These are phyloP conservation scores for Anthoscopus minutus DNA, from an alignment of 2,113 vertebrate genomes.

Conservation along the genomic window DNA sequence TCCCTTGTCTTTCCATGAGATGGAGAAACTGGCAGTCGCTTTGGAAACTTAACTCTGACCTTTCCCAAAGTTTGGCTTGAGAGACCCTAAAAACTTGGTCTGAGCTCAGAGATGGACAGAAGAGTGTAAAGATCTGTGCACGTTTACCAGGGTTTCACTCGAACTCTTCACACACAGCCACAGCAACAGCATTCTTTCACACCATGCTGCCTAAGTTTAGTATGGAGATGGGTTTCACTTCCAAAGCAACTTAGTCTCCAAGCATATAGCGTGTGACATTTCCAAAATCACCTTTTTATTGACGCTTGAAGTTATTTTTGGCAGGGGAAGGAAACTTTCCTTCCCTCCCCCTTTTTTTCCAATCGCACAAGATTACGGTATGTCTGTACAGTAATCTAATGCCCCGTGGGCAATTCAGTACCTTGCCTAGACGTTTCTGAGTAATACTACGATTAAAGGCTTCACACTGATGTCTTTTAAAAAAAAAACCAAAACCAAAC, in stretches of 20 bases:
- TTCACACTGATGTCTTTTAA: neutral
- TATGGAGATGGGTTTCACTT: neutral
- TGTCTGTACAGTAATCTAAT: slow-evolving; percentile 10
- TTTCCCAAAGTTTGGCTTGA: neutral
- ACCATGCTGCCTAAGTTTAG: neutral
- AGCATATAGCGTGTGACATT: neutral
- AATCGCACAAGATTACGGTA: neutral
- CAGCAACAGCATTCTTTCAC: neutral
- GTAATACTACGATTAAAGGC: neutral
- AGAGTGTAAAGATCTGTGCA: neutral
- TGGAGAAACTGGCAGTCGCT: neutral
- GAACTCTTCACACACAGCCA: neutral
- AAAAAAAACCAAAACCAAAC: too few species aligned
- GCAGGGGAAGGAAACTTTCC: neutral
- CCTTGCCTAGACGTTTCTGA: neutral
- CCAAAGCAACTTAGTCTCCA: neutral
- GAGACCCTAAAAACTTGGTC: neutral
- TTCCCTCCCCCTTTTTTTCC: neutral
- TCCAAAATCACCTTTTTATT: slow-evolving; percentile 15
- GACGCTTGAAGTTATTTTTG: slow-evolving; percentile 31
- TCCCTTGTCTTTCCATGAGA: neutral
- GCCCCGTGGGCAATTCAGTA: neutral
- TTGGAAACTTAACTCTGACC: neutral
- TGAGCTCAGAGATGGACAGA: neutral
- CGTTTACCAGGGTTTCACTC: neutral